These are phyloP conservation scores for Protomyctophum bolini DNA, from an alignment of 2,113 vertebrate species.

Conservation along the genomic window DNA sequence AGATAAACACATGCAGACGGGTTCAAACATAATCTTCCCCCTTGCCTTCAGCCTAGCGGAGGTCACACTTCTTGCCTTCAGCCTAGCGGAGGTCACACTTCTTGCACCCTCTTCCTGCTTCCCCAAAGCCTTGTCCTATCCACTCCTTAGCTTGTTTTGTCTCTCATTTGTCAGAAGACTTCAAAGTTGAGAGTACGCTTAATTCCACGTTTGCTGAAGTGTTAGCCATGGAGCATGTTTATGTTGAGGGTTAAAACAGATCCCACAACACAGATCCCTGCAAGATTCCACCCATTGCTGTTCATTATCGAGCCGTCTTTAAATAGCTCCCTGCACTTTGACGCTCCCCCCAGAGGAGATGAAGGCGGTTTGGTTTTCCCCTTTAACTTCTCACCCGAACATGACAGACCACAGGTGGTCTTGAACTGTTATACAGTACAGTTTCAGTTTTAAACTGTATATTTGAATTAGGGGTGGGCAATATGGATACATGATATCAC, in stretches of 20 bases:
- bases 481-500: too few species aligned
- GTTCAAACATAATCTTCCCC: too few species aligned
- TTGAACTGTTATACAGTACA: neutral
- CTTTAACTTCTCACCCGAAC: slow-evolving; percentile 60
- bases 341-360: slow-evolving; percentile 22
- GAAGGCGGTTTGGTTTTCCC: slow-evolving; percentile 53
- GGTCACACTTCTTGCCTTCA: too few species aligned
- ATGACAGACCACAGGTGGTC: slow-evolving; percentile 39
- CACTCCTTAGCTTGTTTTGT: too few species aligned
- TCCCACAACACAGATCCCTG: neutral
- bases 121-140: too few species aligned
- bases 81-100: too few species aligned
- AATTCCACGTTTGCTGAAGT: slow-evolving; percentile 18
- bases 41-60: too few species aligned
- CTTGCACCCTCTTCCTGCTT: too few species aligned
- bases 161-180: neutral
- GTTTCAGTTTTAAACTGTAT: too few species aligned
- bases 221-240: slow-evolving; percentile 15
- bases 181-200: slow-evolving; percentile 5
- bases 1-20: too few species aligned
- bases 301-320: slow-evolving; percentile 62
- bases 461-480: too few species aligned
- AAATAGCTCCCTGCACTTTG: slow-evolving; percentile 65
- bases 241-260: slow-evolving; percentile 32
- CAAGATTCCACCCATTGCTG: slow-evolving; percentile 52